These are phyloP conservation scores for Nephrotoma flavescens DNA, from an alignment of 2,888 invertebrate genomes.

Conservation along the genomic window DNA sequence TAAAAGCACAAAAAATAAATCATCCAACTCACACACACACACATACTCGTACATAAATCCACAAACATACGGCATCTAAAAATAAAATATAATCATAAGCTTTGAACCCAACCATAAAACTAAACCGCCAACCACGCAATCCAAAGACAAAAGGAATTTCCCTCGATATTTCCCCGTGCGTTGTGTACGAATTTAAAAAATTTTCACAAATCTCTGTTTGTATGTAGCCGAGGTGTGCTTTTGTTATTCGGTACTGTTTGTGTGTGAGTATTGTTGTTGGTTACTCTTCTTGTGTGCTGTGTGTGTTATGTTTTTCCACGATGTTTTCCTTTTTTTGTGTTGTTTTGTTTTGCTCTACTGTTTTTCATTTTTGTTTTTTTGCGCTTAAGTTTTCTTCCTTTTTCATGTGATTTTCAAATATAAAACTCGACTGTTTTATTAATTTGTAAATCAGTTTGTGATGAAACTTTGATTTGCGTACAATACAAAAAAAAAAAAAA, in stretches of 20 bases:
- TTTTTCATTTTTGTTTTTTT: not conserved
- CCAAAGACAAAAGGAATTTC: not conserved
- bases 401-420: not conserved
- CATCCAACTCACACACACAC: not conserved
- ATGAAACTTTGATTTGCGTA: conserved; percentile 2
- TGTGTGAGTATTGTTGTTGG: not conserved
- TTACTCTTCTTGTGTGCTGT: not conserved
- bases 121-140: not conserved
- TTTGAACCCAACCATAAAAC: not conserved
- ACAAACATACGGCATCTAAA: not conserved
- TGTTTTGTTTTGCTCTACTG: not conserved
- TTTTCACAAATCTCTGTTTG: too few species aligned
- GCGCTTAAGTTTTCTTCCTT: not conserved
- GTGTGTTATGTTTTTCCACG: not conserved
- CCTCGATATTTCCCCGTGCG: not conserved
- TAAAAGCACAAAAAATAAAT: not conserved
- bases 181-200: not conserved
- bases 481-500: not conserved
- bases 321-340: not conserved
- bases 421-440: not conserved
- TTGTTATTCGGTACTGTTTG: not conserved
- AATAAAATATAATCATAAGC: not conserved
- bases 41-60: not conserved
- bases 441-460: conserved; percentile 2
- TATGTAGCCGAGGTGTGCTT: not conserved